Evolutionary conservation across 2,113 vertebrate genomes (phyloP).

Genomic region (Pyxicephalus adspersus): DNA sequence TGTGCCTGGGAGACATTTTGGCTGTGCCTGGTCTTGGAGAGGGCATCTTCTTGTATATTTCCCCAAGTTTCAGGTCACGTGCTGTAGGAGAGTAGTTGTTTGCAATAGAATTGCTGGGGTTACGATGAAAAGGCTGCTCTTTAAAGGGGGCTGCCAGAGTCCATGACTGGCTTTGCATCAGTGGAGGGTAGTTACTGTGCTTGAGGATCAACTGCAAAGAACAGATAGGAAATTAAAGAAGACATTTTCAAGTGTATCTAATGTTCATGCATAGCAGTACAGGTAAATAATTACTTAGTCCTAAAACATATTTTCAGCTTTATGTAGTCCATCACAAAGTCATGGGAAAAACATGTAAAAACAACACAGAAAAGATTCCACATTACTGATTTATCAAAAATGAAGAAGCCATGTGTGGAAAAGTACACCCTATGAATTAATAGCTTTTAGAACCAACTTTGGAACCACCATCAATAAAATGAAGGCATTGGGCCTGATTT

Average conservation of each 20-base stretch:
- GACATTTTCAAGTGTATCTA: neutral
- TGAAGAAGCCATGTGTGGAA: too few relatives aligned
- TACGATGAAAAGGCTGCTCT: conserved; percentile 73
- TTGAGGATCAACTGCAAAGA: conserved; percentile 69
- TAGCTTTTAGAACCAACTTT: too few relatives aligned
- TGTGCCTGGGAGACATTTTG: conserved; percentile 28
- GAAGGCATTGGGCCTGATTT: too few relatives aligned
- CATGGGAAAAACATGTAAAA: too few relatives aligned
- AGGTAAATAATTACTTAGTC: too few relatives aligned
- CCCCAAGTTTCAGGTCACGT: conserved; percentile 72
- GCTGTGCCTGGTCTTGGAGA: conserved; percentile 8
- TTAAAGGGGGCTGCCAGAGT: conserved; percentile 83
- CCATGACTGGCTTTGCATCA: conserved; percentile 79
- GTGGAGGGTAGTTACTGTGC: conserved; percentile 73
- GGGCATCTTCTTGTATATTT: conserved; percentile 62
- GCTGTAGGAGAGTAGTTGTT: conserved; percentile 83
- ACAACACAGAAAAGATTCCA: too few relatives aligned
- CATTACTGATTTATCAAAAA: too few relatives aligned
- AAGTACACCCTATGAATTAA: too few relatives aligned
- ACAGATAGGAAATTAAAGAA: neutral
- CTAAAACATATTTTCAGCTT: too few relatives aligned
- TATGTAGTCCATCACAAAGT: too few relatives aligned
- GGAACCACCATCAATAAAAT: too few relatives aligned
- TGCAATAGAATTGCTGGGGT: conserved; percentile 83
- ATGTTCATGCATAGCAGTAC: too few relatives aligned